Evolutionary conservation across 1,140 invertebrate genomes (phyloP), one percentile per base, ranked within the genome.

Genomic region (Drosophila nebulosa): DNA sequence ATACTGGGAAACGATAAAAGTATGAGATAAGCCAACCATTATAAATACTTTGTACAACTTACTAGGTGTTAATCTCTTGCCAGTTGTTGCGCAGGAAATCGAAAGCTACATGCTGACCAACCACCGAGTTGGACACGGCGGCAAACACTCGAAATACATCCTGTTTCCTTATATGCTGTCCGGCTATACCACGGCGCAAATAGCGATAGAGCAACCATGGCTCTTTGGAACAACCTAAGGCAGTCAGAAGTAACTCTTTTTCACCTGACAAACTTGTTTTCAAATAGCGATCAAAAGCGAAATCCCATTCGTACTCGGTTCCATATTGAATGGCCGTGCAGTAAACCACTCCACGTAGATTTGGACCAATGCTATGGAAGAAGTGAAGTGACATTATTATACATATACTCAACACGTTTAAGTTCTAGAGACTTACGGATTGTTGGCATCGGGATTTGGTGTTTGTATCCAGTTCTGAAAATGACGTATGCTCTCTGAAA

Each of bases 321-420:
- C 97, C 97, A 10, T 95, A 93, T 60, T 94, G 93, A 4, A 99
- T 95, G 0, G 96, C 97, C 0, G 95, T 95, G 78, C 97, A 98
- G 89, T 97, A 98, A 4, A 98, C 95, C 0, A 96, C 94, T 14
- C 93, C 93, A 46, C 96, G 95, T 12, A 97, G 90, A 89, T 97
- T 96, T 3, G 96, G 95, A 4, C 96, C 95, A 65, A 98, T 97
- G 32, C 90, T 90, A 51, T 4, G 0, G 2, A 18, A 51, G 3
- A 3, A 36, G 4, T 5, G n/a, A 21, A 3, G 39, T 2, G 30
- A 32, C 10, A 32, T 58, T 14, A 55, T 16, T 5, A 14, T 9
- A 30, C 0, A 12, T 10, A 3, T 2, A 6, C 7, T 56, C n/a
- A 0, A 3, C 7, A 30, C 0, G 1, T 16, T 22, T 22, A 9